phyloP scores from a whole-genome alignment of 2,888 invertebrate genomes.

The Drosophila setosimentum region DNA sequence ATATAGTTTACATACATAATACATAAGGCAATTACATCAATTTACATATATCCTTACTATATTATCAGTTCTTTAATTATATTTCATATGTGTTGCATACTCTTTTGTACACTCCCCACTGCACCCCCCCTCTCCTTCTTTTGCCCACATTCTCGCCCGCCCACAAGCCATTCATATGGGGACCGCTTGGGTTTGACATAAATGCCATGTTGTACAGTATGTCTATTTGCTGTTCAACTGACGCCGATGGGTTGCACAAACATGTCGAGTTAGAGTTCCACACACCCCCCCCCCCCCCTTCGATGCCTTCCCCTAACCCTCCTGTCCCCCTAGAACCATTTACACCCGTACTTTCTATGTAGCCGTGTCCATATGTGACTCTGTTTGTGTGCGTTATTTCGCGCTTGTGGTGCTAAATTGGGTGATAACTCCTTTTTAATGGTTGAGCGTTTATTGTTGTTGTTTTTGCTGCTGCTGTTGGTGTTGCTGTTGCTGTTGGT shows the following conservation, averaged over 20 bases:
- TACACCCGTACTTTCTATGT: slow-evolving; percentile 13
- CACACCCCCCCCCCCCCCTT: background rate
- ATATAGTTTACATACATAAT: too few relatives aligned
- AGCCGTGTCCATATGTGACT: slow-evolving; percentile 81
- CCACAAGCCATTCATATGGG: slow-evolving; percentile 44
- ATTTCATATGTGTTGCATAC: background rate
- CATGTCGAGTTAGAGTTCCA: slow-evolving; percentile 38
- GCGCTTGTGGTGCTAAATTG: slow-evolving; percentile 75
- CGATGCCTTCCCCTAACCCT: background rate
- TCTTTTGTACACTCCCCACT: background rate
- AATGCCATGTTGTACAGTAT: slow-evolving; percentile 71
- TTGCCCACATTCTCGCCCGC: slow-evolving; percentile 3
- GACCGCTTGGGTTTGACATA: slow-evolving; percentile 63
- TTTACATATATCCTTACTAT: background rate
- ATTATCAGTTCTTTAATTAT: background rate
- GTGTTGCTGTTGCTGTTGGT: slow-evolving; percentile 42
- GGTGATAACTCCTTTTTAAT: slow-evolving; percentile 79
- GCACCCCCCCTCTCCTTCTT: too few relatives aligned
- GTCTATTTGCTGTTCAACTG: slow-evolving; percentile 68
- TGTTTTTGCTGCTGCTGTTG: slow-evolving; percentile 36
- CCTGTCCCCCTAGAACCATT: slow-evolving; percentile 12
- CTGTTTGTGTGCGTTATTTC: slow-evolving; percentile 83
- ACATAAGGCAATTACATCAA: background rate
- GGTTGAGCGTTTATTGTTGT: slow-evolving; percentile 54
- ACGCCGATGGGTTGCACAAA: slow-evolving; percentile 46